Conservation (phyloP, 2,888 invertebrate genomes). For the Pterobdella sp. region DNA sequence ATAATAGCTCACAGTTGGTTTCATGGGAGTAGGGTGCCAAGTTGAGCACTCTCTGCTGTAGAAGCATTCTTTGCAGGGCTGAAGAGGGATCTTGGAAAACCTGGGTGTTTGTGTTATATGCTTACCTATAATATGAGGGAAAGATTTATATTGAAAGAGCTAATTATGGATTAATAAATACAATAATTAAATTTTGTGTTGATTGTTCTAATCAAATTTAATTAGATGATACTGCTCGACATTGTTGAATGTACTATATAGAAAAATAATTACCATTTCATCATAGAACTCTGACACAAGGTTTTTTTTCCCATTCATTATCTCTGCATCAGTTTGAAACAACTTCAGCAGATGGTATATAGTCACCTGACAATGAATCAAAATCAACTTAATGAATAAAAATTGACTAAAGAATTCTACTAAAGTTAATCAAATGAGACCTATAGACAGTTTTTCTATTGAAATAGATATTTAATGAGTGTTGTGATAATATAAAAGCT, state of each 20-base stretch:
- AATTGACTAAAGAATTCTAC: too few species aligned
- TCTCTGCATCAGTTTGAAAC: constrained; percentile 67
- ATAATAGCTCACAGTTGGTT: constrained; percentile 70
- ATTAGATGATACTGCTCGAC: too few species aligned
- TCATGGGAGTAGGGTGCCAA: constrained; percentile 72
- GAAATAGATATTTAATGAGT: too few species aligned
- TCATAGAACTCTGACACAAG: constrained; percentile 88
- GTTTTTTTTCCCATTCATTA: constrained; percentile 54
- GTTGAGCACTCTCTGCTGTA: constrained; percentile 64
- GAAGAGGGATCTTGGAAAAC: constrained; percentile 54
- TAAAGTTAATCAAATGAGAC: too few species aligned
- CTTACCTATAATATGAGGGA: too few species aligned
- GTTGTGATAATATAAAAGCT: too few species aligned
- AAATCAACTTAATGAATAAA: too few species aligned
- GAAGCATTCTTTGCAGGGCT: constrained; percentile 77
- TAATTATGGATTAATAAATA: too few species aligned
- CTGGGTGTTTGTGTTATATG: too few species aligned
- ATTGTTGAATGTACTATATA: background rate
- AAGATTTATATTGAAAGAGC: too few species aligned
- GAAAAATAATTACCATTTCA: constrained; percentile 55
- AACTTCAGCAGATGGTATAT: constrained; percentile 88
- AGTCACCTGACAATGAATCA: constrained; percentile 62
- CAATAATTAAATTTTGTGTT: background rate
- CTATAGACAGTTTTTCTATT: too few species aligned
- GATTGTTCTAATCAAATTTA: background rate